phyloP scores from a whole-genome alignment of 2,888 invertebrate genomes.

The Acrobeloides nanus region DNA sequence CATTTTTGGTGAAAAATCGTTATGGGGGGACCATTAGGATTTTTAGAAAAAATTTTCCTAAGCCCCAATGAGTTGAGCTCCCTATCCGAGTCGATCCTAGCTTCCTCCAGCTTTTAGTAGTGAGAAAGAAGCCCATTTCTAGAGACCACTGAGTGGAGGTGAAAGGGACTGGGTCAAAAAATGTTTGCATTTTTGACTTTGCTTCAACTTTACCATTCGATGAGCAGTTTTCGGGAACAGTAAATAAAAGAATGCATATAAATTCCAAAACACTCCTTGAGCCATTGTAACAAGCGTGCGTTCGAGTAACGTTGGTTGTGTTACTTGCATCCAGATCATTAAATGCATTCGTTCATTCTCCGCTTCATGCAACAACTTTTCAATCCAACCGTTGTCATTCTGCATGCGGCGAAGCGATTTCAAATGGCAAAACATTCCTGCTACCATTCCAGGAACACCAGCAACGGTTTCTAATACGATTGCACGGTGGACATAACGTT shows the following conservation, averaged over 20 bases:
- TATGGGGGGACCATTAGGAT: no score
- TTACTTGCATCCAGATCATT: constrained; percentile 20
- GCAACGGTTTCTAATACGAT: constrained; percentile 19
- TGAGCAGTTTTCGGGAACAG: constrained; percentile 14
- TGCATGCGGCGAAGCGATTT: constrained; percentile 19
- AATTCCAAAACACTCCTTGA: constrained; percentile 19
- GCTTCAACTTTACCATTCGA: constrained; percentile 9
- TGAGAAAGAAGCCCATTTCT: no score
- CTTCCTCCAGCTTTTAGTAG: no score
- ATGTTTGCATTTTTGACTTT: background rate
- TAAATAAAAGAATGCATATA: constrained; percentile 13
- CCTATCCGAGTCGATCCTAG: no score
- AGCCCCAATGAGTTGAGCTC: no score
- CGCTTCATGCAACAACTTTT: constrained; percentile 17
- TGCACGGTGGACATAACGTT: constrained; percentile 15
- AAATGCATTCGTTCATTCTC: constrained; percentile 18
- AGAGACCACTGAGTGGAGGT: no score
- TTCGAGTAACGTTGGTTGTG: constrained; percentile 13
- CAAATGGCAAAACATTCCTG: constrained; percentile 13
- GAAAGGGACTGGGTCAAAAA: background rate
- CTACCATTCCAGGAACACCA: constrained; percentile 18
- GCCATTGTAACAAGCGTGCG: constrained; percentile 11
- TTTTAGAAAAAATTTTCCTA: no score
- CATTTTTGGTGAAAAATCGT: no score
- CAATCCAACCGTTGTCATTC: constrained; percentile 21